Base-by-base conservation (phyloP, 2,888 invertebrate genomes). In the Crematogaster levior region DNA sequence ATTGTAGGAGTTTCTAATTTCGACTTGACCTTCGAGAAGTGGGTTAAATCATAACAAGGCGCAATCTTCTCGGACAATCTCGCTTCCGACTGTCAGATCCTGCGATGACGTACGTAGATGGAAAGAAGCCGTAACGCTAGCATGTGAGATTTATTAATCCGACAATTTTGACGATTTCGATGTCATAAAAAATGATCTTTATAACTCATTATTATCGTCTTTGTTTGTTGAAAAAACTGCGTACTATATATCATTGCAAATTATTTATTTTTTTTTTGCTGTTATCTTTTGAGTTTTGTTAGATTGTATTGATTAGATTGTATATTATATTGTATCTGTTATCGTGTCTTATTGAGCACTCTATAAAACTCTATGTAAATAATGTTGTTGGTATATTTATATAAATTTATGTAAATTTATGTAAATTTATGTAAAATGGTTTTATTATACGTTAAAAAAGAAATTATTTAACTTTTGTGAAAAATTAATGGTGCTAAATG, bases 1-100 rank as follows among this genome's bases (percentile, higher is more conserved):
- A 84, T 90, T 89, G 88, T 89, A 85, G 84, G 85, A 90, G 90
- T 91, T 91, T 91, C 90, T 91, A 91, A 91, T 91, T 89, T 91
- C 85, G 87, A 86, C 85, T 87, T 88, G 87, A 89, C 89, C 89
- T 91, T 90, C 89, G 85, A 46, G 84, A 88, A 87, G 87, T 91
- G 86, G 89, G 89, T 89, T 89, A 88, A 86, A 88, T 89, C 85
- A 86, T 84, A 87, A 84, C 82, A 77, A 68, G 56, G 63, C 83
- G 51, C 79, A 80, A 79, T 70, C 75, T 80, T 53, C 30, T 77
- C 61, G 58, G 51, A 53, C 27, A 60, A 51, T 83, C 68, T 68
- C 66, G 68, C 77, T 86, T 88, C 84, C 82, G 46, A 75, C 46
- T 72, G 60, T 58, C 27, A 12, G 21, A 40, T 80, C 27, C 12